These are phyloP conservation scores for Hafferia zeledoni DNA, from an alignment of 2,797 vertebrate genomes.

Conservation along the genomic window DNA sequence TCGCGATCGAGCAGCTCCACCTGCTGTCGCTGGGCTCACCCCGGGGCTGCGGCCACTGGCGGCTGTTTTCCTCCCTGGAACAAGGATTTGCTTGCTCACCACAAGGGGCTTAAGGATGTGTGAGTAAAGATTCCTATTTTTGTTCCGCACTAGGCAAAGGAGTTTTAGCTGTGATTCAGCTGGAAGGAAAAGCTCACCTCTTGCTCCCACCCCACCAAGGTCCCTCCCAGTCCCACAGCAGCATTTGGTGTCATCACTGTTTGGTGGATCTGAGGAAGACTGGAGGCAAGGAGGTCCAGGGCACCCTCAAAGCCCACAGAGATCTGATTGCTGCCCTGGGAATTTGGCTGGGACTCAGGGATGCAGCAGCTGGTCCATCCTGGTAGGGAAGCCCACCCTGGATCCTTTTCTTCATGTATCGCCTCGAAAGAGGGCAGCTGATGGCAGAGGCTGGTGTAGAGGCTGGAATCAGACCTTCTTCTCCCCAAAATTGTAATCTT, in stretches of 20 bases:
- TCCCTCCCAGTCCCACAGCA: rapidly evolving
- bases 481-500: rapidly evolving
- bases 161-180: neutral
- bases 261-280: neutral
- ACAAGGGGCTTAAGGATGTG: neutral
- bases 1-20: conserved; percentile 41
- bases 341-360: neutral
- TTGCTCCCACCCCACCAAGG: neutral
- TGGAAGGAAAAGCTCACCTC: neutral
- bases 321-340: neutral
- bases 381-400: neutral
- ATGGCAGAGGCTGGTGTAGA: neutral
- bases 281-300: neutral
- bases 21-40: conserved; percentile 10
- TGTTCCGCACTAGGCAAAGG: neutral
- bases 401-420: neutral
- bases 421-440: neutral
- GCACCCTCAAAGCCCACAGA: neutral
- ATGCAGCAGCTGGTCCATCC: neutral
- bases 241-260: neutral
- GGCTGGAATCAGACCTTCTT: neutral
- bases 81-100: neutral
- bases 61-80: rapidly evolving
- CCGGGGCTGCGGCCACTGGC: neutral
- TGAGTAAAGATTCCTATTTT: neutral